phyloP scores from a whole-genome alignment of 2,113 vertebrate species.

The Tragulus kanchil region DNA sequence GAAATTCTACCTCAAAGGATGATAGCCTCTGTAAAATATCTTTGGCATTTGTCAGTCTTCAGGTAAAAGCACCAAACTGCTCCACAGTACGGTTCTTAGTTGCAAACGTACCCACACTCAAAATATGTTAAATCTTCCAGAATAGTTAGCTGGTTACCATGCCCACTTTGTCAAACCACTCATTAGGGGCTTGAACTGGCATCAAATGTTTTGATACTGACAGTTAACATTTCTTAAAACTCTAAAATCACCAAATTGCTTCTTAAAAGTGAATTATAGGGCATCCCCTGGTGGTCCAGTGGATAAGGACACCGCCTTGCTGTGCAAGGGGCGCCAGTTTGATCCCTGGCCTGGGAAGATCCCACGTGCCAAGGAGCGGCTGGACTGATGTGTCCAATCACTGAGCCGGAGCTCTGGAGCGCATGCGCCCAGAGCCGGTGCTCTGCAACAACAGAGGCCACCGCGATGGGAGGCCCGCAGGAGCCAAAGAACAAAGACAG shows the following conservation, averaged over 20 bases:
- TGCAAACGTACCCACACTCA: constrained; percentile 32
- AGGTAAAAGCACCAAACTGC: constrained; percentile 15
- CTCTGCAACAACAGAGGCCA: too few relatives aligned
- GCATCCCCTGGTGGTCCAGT: too few relatives aligned
- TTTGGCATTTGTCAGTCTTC: constrained; percentile 18
- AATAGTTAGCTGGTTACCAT: background rate
- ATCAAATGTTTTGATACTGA: background rate
- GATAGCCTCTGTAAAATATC: background rate
- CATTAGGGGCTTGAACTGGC: background rate
- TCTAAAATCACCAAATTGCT: background rate
- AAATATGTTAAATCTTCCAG: background rate
- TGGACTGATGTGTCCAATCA: too few relatives aligned
- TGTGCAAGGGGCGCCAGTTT: too few relatives aligned
- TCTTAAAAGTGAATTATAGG: constrained; percentile 43
- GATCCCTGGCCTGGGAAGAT: too few relatives aligned
- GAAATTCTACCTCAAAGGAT: constrained; percentile 16
- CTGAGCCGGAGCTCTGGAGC: too few relatives aligned
- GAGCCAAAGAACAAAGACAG: too few relatives aligned
- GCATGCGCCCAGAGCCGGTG: too few relatives aligned
- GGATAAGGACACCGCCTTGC: too few relatives aligned
- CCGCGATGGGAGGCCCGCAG: too few relatives aligned
- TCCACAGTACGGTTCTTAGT: background rate
- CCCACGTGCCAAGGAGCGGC: too few relatives aligned
- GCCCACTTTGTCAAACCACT: background rate
- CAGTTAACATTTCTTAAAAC: background rate